Evolutionary conservation across 1,140 invertebrate genomes (phyloP).

Genomic region (Conus ventricosus): DNA sequence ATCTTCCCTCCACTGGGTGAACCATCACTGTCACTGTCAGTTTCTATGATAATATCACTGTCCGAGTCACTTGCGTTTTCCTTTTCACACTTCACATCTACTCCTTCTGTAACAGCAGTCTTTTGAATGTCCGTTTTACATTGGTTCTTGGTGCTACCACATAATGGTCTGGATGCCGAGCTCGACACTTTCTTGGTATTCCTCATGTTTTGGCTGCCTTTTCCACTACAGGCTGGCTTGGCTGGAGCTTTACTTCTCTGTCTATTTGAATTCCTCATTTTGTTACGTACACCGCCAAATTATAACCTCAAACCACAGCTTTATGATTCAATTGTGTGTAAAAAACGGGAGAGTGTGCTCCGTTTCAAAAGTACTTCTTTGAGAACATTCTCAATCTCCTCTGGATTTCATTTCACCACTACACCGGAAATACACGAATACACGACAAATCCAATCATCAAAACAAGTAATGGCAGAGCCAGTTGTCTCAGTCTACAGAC

Average conservation of each 20-base stretch:
- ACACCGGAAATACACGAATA: too few species aligned
- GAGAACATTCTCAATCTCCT: too few species aligned
- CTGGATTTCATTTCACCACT: too few species aligned
- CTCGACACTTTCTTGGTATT: background rate
- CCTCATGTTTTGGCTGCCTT: background rate
- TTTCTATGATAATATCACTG: conserved; percentile 30
- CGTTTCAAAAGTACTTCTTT: too few species aligned
- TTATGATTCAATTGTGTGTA: too few species aligned
- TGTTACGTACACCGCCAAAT: too few species aligned
- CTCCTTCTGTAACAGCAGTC: background rate
- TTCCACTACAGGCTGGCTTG: background rate
- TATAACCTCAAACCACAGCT: too few species aligned
- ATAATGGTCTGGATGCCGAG: background rate
- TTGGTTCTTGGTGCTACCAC: background rate
- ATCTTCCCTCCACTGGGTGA: background rate
- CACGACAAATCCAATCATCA: too few species aligned
- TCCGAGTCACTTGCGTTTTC: conserved; percentile 23
- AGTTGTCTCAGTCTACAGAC: too few species aligned
- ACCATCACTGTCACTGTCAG: conserved; percentile 27
- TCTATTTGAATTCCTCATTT: too few species aligned
- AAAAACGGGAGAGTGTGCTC: too few species aligned
- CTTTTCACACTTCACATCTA: background rate
- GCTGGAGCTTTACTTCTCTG: background rate
- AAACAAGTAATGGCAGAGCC: too few species aligned
- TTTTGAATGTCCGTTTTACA: background rate